Base-by-base conservation (phyloP, 2,113 vertebrate genomes). In the Phyllopteryx taeniolatus region DNA sequence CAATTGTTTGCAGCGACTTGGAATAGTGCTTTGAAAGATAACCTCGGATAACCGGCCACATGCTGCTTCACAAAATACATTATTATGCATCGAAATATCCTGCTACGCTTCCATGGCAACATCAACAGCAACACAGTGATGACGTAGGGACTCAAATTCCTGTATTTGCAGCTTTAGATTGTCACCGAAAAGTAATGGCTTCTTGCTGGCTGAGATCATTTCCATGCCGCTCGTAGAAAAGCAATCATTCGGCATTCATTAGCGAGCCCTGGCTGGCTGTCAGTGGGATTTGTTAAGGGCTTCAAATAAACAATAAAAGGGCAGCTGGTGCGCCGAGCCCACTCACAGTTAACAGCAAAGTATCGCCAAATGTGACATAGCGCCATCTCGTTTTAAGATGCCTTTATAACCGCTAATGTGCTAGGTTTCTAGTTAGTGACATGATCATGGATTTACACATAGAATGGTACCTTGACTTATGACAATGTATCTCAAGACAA, bases 281-380 rank as follows among this genome's bases (percentile, higher is more conserved):
- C 57, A 33, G 57, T 15, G 27, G 57, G 57, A 60, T 60, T 60
- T 60, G 57, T 60, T 60, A 6, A 15, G 57, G 57, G 12, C 57
- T 60, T 60, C 31, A 60, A 60, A 60, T 60, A 33, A 60, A 33
- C 57, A 60, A 60, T 60, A 60, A 60, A 60, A 60, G n/a, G n/a
- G 27, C 57, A 60, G 57, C 57, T 60, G 57, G 27, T 60, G 57
- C 57, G 22, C n/a, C 10, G 9, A 33, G 57, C 57, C 57, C 57
- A 60, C 57, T 33, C 57, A 8, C 57, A 31, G 13, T 33, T 13
- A 14, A 60, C 27, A 13, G 27, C 19, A 8, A 51, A 20, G 17
- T 7, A 19, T 19, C 17, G 49, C 53, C 53, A 22, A 56, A 56
- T 56, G 53, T 56, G 53, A 56, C 20, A 56, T 22, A 56, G 20